Base-by-base conservation (phyloP, 2,113 vertebrate genomes). In the Acanthochromis polyacanthus region DNA sequence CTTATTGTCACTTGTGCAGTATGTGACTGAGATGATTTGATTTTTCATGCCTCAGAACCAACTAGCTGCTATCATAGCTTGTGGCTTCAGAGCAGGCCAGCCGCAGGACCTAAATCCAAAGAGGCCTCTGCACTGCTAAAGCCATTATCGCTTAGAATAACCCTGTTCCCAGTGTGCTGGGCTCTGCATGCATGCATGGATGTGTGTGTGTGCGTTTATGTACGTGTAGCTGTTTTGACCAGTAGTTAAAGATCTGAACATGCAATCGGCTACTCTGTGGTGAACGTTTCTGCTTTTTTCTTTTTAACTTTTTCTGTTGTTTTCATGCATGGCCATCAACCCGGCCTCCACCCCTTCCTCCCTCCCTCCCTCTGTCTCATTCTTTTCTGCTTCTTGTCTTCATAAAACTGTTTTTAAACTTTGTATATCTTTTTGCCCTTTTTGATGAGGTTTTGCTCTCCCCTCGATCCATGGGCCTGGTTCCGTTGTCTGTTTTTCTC, bases 61-160 rank as follows among this genome's bases (percentile, higher is more conserved):
- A 45, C 56, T 38, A 25, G 61, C 61, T 74, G 51, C 78, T 72
- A 71, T 78, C 74, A 51, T 69, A 75, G 83, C 66, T 38, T 87
- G 72, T 70, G 85, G 83, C 32, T 74, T 80, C 17, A 50, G 76
- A 79, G 55, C 62, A 78, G 70, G 70, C 50, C 78, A 0, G 76
- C 84, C 87, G 23, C 85, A 77, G 73, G 59, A 60, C 62, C 51
- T 5, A 60, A 78, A 65, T 83, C 75, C 45, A 69, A 58, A 77
- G 78, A 70, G 67, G 81, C 79, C 82, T 80, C 72, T 12, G 72
- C 10, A 16, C 88, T 92, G 92, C 70, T 87, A 87, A 91, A 92
- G 86, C 86, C 92, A 92, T 93, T 89, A 93, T 84, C 22, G 61
- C 91, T 87, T 10, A 89, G 90, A 92, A 92, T 92, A 93, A 90